A percentile compares a stretch with the other conserved stretches of the same genome.
Conservation (phyloP, 37 sponge, comb jelly and placozoan genomes). For the Mnemiopsis leidyi region DNA sequence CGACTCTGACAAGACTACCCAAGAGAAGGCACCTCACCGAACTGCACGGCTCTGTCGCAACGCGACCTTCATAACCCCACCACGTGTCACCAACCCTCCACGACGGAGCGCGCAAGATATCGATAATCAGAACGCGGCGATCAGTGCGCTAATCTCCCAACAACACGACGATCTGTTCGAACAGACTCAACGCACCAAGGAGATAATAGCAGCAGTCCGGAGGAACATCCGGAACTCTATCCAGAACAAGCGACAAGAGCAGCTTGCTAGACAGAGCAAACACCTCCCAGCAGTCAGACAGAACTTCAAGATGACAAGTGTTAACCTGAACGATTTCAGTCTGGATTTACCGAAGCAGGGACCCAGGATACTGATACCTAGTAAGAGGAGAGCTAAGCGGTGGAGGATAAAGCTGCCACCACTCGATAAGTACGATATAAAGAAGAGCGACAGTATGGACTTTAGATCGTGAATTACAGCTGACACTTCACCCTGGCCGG, state of each 20-base stretch:
- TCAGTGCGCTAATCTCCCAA: slow-evolving; percentile 1
- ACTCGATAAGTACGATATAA: background rate
- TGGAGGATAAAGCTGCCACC: slow-evolving; percentile 19
- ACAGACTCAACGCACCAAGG: background rate
- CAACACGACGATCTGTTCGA: background rate
- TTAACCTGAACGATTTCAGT: background rate
- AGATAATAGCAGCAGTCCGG: background rate
- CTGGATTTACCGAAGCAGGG: background rate
- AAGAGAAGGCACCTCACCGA: background rate
- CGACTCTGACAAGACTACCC: background rate
- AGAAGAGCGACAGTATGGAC: background rate
- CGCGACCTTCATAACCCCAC: background rate
- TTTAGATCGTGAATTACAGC: too few relatives aligned
- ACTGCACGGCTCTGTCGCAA: background rate
- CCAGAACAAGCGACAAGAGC: background rate
- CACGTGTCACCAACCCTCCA: background rate
- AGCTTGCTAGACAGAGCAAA: background rate
- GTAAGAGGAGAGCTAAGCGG: background rate
- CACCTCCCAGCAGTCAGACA: background rate
- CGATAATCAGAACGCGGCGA: background rate
- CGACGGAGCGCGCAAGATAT: background rate
- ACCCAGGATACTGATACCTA: background rate
- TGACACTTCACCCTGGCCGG: too few relatives aligned
- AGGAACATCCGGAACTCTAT: background rate
- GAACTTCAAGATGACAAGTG: background rate